Evolutionary conservation across 2,888 invertebrate species (phyloP), one percentile per base, ranked within the genome.

Genomic region (Nowickia ferox): DNA sequence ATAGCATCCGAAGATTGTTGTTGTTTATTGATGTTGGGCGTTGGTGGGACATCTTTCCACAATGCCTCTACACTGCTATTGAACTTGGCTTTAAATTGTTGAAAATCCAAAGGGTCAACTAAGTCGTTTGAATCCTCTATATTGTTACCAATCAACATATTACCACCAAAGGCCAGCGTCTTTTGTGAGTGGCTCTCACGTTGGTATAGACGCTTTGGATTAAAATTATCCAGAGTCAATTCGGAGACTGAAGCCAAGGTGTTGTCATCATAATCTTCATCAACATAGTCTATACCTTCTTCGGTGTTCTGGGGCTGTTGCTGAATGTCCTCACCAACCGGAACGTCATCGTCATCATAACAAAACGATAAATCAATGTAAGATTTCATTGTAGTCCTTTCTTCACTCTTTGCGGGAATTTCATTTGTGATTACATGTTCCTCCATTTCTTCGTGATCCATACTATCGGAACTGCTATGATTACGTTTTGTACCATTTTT

Each of bases 1-100:
- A 38, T 22, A 19, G 30, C 19, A 44, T 22, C 10, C 38, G 66
- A 3, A 38, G 40, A 22, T n/a, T 38, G 42, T n/a, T 76, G 71
- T 3, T 76, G 71, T 1, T 40, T 44, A 13, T 46, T 46, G 9
- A 19, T 15, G 44, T 44, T 61, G 15, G 44, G 10, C 0, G 40
- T 40, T 90, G 86, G 82, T 44, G 94, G 92, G 88, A 93, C 86
- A 91, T 93, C 88, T 87, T 93, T 94, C 96, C 96, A 96, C 82
- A 96, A 92, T 53, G 95, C 95, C 91, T 95, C 95, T 87, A 96
- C 94, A 90, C 94, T 95, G 87, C 94, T 94, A 90, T 95, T 95
- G 91, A 96, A 96, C 92, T 96, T 96, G 9, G 96, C 91, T 87
- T 91, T 90, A 63, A 91, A 90, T 77, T 89, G 89, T 57, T 89